Conservation (phyloP, 2,797 vertebrate species). For the Rhinichthys osculus region DNA sequence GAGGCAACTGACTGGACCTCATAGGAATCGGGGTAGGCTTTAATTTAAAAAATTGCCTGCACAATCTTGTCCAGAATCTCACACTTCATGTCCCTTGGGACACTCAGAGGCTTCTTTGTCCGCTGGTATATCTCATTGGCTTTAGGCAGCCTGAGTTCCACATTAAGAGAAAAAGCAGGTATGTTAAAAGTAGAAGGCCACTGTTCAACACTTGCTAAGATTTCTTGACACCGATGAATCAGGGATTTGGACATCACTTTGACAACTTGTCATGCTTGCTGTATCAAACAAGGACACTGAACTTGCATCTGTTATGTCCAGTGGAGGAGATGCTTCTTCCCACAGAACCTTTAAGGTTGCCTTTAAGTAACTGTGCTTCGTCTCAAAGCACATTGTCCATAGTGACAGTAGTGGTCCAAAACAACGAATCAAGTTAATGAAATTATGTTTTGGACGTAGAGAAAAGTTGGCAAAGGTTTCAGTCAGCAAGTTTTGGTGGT, state of each 20-base stretch:
- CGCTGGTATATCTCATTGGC: slow-evolving; percentile 32
- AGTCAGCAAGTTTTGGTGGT: too few species aligned
- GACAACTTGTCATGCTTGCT: slow-evolving; percentile 33
- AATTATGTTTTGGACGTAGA: too few species aligned
- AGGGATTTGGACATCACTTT: background rate
- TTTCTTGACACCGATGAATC: background rate
- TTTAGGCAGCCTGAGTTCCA: slow-evolving; percentile 29
- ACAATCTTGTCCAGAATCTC: slow-evolving; percentile 32
- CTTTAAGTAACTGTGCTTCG: background rate
- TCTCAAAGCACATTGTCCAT: background rate
- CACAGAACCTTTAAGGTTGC: slow-evolving; percentile 4
- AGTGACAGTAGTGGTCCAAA: background rate
- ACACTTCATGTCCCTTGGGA: slow-evolving; percentile 38
- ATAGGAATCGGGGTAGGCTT: background rate
- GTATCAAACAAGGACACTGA: slow-evolving; percentile 38
- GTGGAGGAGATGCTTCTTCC: slow-evolving; percentile 6
- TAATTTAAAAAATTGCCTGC: slow-evolving; percentile 13
- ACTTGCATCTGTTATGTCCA: background rate
- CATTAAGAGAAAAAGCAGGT: slow-evolving; percentile 36
- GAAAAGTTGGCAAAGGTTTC: too few species aligned
- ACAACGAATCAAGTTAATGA: background rate
- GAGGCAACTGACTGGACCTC: slow-evolving; percentile 6
- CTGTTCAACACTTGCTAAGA: background rate
- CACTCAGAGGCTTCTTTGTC: slow-evolving; percentile 29
- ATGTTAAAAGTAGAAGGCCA: slow-evolving; percentile 37